Conservation (phyloP, 1,140 invertebrate species). For the Maniola jurtina region DNA sequence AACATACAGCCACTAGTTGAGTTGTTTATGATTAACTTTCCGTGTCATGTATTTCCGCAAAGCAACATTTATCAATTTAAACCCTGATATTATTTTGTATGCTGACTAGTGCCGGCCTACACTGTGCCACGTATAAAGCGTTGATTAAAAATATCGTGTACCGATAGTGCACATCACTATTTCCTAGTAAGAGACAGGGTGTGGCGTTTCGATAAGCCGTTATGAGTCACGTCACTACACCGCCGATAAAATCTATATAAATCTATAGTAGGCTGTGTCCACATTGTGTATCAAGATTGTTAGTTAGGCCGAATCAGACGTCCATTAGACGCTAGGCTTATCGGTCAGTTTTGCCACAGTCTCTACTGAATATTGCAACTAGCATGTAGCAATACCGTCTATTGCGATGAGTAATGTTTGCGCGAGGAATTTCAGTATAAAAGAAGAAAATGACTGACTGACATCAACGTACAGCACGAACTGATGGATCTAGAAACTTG, state of each 20-base stretch:
- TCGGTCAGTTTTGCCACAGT: too few relatives aligned
- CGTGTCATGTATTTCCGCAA: not conserved
- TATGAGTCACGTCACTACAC: slow-evolving; percentile 39
- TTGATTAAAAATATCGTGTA: slow-evolving; percentile 10
- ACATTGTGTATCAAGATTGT: too few relatives aligned
- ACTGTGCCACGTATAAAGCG: not conserved
- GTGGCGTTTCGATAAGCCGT: slow-evolving; percentile 46
- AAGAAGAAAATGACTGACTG: too few relatives aligned
- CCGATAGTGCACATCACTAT: slow-evolving; percentile 23
- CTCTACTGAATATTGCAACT: too few relatives aligned
- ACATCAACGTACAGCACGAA: too few relatives aligned
- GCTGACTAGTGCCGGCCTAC: not conserved
- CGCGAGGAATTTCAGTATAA: too few relatives aligned
- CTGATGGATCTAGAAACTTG: too few relatives aligned
- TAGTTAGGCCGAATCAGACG: too few relatives aligned
- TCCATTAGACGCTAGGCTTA: too few relatives aligned
- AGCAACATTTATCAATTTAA: not conserved
- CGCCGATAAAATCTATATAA: slow-evolving; percentile 26
- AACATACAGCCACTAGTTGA: not conserved
- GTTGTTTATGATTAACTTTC: not conserved
- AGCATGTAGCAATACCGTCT: too few relatives aligned
- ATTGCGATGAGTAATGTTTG: too few relatives aligned
- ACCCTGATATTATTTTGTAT: not conserved
- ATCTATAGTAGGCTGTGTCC: too few relatives aligned
- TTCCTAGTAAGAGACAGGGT: slow-evolving; percentile 44